These are phyloP conservation scores for Atherinomorus stipes DNA, from an alignment of 2,113 vertebrate species.

Conservation along the genomic window DNA sequence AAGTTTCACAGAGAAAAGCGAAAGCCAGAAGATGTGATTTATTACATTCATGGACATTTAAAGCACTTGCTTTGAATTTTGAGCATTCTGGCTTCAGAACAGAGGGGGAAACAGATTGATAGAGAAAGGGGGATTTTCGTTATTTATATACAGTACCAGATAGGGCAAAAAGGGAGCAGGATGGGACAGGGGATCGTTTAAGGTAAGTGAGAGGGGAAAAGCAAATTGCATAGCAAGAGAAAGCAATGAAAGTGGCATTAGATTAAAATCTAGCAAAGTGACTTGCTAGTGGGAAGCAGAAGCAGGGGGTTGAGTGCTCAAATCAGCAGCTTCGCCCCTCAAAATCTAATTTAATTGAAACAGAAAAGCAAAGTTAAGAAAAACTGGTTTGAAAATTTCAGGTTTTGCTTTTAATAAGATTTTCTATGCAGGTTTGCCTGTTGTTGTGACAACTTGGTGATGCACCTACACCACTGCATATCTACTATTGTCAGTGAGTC, in stretches of 20 bases:
- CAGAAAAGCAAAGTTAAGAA: slow-evolving; percentile 18
- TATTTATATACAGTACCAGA: neutral
- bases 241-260: neutral
- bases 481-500: neutral
- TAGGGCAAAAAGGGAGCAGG: neutral
- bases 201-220: neutral
- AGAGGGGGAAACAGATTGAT: neutral
- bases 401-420: slow-evolving; percentile 33
- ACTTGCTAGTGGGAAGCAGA: slow-evolving; percentile 6
- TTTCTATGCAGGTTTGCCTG: slow-evolving; percentile 32
- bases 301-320: neutral
- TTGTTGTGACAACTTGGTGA: slow-evolving; percentile 13
- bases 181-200: neutral
- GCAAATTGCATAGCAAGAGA: slow-evolving; percentile 1
- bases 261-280: slow-evolving; percentile 3
- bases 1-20: slow-evolving; percentile 21
- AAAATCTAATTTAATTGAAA: slow-evolving; percentile 29
- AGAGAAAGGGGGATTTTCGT: neutral
- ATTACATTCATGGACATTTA: slow-evolving; percentile 30
- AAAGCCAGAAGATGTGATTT: slow-evolving; percentile 3
- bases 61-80: slow-evolving; percentile 22
- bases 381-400: slow-evolving; percentile 28
- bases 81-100: neutral
- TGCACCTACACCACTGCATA: slow-evolving; percentile 31
- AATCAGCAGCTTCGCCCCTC: slow-evolving; percentile 18